Evolutionary conservation across 2,888 invertebrate species (phyloP), one percentile per base, ranked within the genome.

Genomic region (Lissonota sp.): DNA sequence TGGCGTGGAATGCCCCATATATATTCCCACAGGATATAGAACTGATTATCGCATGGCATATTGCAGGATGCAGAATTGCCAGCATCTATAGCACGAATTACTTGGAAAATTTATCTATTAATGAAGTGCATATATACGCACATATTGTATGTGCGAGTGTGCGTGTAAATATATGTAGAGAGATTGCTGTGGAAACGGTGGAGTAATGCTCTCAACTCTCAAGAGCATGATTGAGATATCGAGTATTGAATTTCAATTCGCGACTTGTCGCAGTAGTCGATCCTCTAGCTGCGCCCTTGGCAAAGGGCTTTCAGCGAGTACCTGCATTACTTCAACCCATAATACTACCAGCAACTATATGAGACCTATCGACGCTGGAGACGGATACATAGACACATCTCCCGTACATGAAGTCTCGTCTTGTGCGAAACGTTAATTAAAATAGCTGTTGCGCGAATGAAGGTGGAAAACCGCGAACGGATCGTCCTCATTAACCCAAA

Each of bases 171-270:
- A 26, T 26, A 44, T 8, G 6, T 44, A 10, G 44, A 37, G 42
- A 39, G 40, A 40, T 72, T 55, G 14, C 16, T 14, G 7, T 40
- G 39, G 14, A 40, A 74, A 70, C 26, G 44, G 37, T 14, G 12
- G 16, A 60, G 75, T 53, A 60, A 62, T 71, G 60, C 53, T 46
- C 49, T 72, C 46, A 57, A 67, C 44, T 72, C 26, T 66, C 40
- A 63, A 80, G 72, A 76, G 72, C 55, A 62, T 44, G 55, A 39
- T 39, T 62, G 49, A 42, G 64, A 64, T 73, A 81, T 81, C 44
- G 64, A 73, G 58, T 73, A 77, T 80, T 63, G 73, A 77, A 70
- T 77, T 77, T 81, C 77, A 53, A 70, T 81, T 66, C 64, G 53
- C 14, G 16, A 53, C 53, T 64, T 73, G 51, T 49, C 16, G 51